phyloP scores from a whole-genome alignment of 2,888 invertebrate genomes.

The Idaea straminata region DNA sequence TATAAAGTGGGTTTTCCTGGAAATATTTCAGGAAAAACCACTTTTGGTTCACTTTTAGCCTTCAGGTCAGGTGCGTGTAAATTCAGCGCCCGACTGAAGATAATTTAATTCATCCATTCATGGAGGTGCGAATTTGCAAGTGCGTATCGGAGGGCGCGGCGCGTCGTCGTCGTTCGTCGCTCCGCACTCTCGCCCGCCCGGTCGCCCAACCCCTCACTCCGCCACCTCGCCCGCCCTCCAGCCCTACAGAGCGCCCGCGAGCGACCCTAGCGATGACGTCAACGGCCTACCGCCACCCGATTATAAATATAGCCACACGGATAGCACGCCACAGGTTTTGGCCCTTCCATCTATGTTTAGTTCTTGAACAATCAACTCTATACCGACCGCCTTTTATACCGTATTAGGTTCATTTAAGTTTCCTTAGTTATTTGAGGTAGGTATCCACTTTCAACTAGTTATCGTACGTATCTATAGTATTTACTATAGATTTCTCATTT shows the following conservation, averaged over 20 bases:
- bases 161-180: conserved; percentile 12
- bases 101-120: conserved; percentile 76
- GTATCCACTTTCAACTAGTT: background rate
- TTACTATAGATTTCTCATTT: background rate
- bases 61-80: conserved; percentile 58
- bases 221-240: conserved; percentile 31
- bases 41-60: conserved; percentile 26
- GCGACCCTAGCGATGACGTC: conserved; percentile 66
- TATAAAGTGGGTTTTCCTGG: conserved; percentile 26
- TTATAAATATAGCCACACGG: conserved; percentile 74
- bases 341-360: conserved; percentile 46
- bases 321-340: conserved; percentile 75
- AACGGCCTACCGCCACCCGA: conserved; percentile 70
- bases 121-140: conserved; percentile 77
- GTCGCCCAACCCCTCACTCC: conserved; percentile 27
- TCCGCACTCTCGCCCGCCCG: conserved; percentile 24
- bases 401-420: conserved; percentile 2
- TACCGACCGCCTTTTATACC: conserved; percentile 4
- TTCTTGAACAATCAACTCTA: conserved; percentile 33
- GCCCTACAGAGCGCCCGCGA: conserved; percentile 36
- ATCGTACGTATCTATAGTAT: background rate
- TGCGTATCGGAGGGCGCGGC: conserved; percentile 73
- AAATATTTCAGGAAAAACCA: conserved; percentile 37
- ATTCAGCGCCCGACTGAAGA: conserved; percentile 56
- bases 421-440: background rate